Conservation (phyloP, 2,113 vertebrate species). For the Calcarius ornatus region DNA sequence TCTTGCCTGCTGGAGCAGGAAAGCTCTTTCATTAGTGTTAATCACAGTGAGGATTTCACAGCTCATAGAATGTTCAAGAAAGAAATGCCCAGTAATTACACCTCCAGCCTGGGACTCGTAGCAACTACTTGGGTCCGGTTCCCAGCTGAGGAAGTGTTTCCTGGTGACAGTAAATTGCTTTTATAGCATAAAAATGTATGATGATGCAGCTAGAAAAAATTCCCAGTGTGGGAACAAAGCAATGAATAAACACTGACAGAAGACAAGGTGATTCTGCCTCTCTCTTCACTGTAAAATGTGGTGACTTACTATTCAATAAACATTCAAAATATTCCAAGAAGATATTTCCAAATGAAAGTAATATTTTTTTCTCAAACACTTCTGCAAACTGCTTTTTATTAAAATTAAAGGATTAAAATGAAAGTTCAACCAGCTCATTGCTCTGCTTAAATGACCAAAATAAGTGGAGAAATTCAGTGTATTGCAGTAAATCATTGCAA, state of each 20-base stretch:
- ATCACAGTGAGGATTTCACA: neutral
- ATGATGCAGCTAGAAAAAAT: neutral
- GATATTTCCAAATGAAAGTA: neutral
- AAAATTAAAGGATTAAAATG: neutral
- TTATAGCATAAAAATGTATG: neutral
- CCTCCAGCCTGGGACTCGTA: neutral
- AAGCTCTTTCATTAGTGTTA: neutral
- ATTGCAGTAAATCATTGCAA: neutral
- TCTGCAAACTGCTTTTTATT: neutral
- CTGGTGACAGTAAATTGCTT: neutral
- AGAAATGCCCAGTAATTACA: neutral
- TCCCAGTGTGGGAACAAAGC: neutral
- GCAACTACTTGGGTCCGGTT: neutral
- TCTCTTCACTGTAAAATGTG: neutral
- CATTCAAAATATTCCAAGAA: neutral
- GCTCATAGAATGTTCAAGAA: neutral
- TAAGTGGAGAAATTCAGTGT: neutral
- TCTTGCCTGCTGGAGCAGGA: neutral
- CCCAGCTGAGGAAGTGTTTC: neutral
- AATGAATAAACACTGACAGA: neutral
- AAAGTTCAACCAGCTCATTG: neutral
- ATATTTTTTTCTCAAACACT: neutral
- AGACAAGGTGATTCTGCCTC: neutral
- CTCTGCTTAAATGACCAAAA: neutral
- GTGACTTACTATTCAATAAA: neutral